Percentiles rank a stretch among this genome's conserved stretches.
Evolutionary conservation across 2,797 vertebrate genomes (phyloP).

Genomic region (Megalops cyprinoides): DNA sequence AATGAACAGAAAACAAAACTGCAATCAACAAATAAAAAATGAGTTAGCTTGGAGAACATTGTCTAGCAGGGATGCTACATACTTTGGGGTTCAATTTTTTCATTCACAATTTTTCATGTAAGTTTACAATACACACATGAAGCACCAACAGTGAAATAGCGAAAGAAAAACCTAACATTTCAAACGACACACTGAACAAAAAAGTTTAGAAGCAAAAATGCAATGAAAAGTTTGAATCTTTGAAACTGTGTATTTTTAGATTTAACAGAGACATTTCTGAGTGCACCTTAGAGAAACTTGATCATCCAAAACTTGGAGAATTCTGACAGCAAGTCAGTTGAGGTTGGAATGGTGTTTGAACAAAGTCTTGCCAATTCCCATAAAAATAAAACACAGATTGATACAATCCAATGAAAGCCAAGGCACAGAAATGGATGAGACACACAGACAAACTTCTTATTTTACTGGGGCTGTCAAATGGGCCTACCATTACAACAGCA

Average conservation of each 20-base stretch:
- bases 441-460: neutral
- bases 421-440: neutral
- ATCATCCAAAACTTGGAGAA: neutral
- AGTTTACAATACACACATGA: too few relatives aligned
- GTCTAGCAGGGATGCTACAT: neutral
- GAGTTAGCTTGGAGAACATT: neutral
- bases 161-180: neutral
- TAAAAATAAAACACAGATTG: neutral
- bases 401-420: neutral
- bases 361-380: neutral
- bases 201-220: neutral
- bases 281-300: neutral
- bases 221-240: neutral
- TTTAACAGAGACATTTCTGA: neutral
- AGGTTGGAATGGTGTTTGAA: neutral
- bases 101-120: too few relatives aligned
- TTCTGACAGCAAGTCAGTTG: neutral
- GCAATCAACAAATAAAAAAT: neutral
- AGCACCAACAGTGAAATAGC: neutral
- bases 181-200: neutral
- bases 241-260: neutral
- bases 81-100: neutral
- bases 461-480: neutral
- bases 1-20: neutral
- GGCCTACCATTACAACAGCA: neutral